These are phyloP conservation scores for Disparrhopalites patrizii DNA, from an alignment of 2,888 invertebrate genomes.

Conservation along the genomic window DNA sequence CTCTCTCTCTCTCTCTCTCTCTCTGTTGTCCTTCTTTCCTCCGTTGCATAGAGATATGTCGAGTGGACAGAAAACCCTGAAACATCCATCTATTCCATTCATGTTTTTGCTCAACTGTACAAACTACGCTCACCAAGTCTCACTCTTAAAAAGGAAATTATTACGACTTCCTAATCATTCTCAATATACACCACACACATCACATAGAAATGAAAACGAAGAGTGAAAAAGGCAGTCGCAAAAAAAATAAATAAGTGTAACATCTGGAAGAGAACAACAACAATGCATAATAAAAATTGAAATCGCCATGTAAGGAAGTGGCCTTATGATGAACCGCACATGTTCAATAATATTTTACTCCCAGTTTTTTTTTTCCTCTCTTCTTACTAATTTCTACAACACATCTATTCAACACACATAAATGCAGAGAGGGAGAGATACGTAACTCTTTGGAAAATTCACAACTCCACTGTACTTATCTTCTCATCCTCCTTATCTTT, in stretches of 20 bases:
- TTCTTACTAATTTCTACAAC: too few relatives aligned
- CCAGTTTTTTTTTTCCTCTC: too few relatives aligned
- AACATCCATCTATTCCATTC: conserved; percentile 21
- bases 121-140: conserved; percentile 26
- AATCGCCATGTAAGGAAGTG: conserved; percentile 40
- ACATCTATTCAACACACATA: background rate
- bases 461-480: conserved; percentile 11
- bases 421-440: too few relatives aligned
- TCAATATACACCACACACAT: conserved; percentile 34
- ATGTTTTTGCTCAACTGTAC: conserved; percentile 30
- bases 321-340: conserved; percentile 25
- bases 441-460: too few relatives aligned
- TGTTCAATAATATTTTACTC: background rate
- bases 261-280: conserved; percentile 22
- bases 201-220: too few relatives aligned
- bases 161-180: conserved; percentile 49
- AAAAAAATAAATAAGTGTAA: too few relatives aligned
- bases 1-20: background rate
- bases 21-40: too few relatives aligned
- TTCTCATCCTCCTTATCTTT: background rate
- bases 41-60: background rate
- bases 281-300: conserved; percentile 34
- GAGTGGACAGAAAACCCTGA: conserved; percentile 15
- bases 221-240: conserved; percentile 24
- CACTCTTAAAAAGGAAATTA: conserved; percentile 49